Evolutionary conservation across 2,113 vertebrate genomes (phyloP), one percentile per base, ranked within the genome.

Genomic region (Rhadina sibilatrix): DNA sequence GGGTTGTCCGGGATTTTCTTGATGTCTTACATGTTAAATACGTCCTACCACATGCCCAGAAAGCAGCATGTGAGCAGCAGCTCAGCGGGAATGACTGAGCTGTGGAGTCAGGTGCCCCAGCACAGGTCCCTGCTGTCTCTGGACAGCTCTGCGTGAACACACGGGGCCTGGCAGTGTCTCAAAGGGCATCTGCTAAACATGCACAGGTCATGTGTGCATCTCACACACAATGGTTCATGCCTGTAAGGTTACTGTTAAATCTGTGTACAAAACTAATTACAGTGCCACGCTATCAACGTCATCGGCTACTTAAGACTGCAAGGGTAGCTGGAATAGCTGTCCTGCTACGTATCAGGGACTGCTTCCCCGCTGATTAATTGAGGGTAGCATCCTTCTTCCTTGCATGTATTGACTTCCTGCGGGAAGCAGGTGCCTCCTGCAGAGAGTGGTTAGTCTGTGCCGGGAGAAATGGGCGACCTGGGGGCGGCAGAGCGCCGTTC

Each of bases 81-180:
- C 78, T 52, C 19, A 3, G 53, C 7, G 40, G n/a, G 35, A 19
- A 10, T 49, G 12, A 2, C 28, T 6, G 76, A 15, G 53, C 63
- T 35, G 4, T 4, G 4, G 15, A 12, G 38, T 35, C 68, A 44
- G 53, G 86, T 40, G 59, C 31, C 20, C n/a, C 19, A 12, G 52
- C 44, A 23, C 47, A 5, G n/a, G 9, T 53, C 53, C 8, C 31
- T 3, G 19, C 56, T 46, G 8, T 18, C 42, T 31, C 2, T 1
- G 25, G 7, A 2, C 1, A 9, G 11, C 18, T 12, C 71, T 23
- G 15, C 35, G 65, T 35, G 20, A 54, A 1, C 12, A 7, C 1
- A 0, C 7, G 1, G 1, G 2, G 23, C 56, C 42, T 5, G 17
- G 6, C 63, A 2, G 0, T 3, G 77, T 12, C 64, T 8, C 68